Evolutionary conservation across 1,140 invertebrate species (phyloP), one percentile per base, ranked within the genome.

Genomic region (Trichomalopsis sarcophagae): DNA sequence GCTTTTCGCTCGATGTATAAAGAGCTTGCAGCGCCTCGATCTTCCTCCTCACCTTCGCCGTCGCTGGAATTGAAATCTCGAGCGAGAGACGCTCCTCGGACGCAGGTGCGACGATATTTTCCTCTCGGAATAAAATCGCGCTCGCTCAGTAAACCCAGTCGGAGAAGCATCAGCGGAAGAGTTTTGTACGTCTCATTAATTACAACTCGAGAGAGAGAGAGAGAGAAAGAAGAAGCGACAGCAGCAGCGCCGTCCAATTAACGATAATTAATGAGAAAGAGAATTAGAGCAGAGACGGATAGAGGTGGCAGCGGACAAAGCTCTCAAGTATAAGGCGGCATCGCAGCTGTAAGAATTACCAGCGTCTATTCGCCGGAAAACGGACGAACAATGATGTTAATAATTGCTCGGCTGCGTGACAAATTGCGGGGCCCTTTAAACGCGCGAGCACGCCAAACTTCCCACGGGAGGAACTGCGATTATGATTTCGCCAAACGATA

Each of bases 221-320:
- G 36, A 69, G 50, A 76, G 0, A 6, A 0, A 36, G 33, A 36
- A 47, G 40, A 23, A n/a, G 44, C 40, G 1, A 1, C 27, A 79
- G 36, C 2, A n/a, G 30, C 6, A 17, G 33, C 30, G 11, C 78
- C 50, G 47, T 82, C 71, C 81, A 82, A 76, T 76, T 83, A 83
- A 76, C 81, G 73, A 83, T 83, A 83, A 83, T 83, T 83, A 83
- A 83, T 77, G 81, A 76, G 73, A 82, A 74, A 30, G 55, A 76
- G 81, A 83, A 83, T 77, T 68, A 68, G 74, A 76, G 81, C 30
- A 75, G 81, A 71, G 68, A 55, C n/a, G 73, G 2, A 36, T 75
- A 76, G 27, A 1, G 36, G 5, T 50, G 44, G 44, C 74, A 0
- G 30, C 36, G 11, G 68, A 73, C 33, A 47, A 69, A 71, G 68